phyloP scores from a whole-genome alignment of 2,797 vertebrate species.

The Chelmon rostratus region DNA sequence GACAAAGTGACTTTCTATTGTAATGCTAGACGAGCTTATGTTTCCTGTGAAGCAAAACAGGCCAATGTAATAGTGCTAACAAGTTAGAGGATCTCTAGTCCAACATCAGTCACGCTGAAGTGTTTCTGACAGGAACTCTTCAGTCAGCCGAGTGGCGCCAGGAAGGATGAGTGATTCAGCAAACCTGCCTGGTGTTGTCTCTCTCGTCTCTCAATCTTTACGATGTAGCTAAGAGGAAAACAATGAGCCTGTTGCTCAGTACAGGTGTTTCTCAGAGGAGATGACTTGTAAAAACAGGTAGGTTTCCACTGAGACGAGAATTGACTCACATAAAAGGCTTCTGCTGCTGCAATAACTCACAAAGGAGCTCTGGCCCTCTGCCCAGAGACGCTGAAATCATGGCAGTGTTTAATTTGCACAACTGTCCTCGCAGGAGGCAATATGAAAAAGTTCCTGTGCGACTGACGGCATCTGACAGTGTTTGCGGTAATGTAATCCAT shows the following conservation, averaged over 20 bases:
- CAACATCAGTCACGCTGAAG: slow-evolving; percentile 80
- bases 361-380: slow-evolving; percentile 75
- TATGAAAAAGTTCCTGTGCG: slow-evolving; percentile 33
- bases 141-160: slow-evolving; percentile 88
- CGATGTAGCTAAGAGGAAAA: slow-evolving; percentile 81
- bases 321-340: slow-evolving; percentile 81
- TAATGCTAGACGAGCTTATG: slow-evolving; percentile 48
- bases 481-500: slow-evolving; percentile 87
- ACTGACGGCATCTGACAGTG: slow-evolving; percentile 77
- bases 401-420: slow-evolving; percentile 81
- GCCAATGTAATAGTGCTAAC: slow-evolving; percentile 73
- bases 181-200: slow-evolving; percentile 86
- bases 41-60: slow-evolving; percentile 61
- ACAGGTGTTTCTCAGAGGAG: slow-evolving; percentile 82
- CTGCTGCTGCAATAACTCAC: slow-evolving; percentile 78
- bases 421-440: slow-evolving; percentile 60
- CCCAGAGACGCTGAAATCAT: slow-evolving; percentile 80
- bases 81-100: slow-evolving; percentile 85
- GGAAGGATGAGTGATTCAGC: slow-evolving; percentile 90
- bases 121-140: slow-evolving; percentile 88
- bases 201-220: slow-evolving; percentile 85
- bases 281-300: slow-evolving; percentile 90
- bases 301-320: slow-evolving; percentile 77
- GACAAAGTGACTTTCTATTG: too few species aligned
- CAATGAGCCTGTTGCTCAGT: slow-evolving; percentile 84